A percentile compares a stretch with the other conserved stretches of the same genome.
phyloP scores from a whole-genome alignment of 2,113 vertebrate genomes.

The Xiphophorus couchianus region DNA sequence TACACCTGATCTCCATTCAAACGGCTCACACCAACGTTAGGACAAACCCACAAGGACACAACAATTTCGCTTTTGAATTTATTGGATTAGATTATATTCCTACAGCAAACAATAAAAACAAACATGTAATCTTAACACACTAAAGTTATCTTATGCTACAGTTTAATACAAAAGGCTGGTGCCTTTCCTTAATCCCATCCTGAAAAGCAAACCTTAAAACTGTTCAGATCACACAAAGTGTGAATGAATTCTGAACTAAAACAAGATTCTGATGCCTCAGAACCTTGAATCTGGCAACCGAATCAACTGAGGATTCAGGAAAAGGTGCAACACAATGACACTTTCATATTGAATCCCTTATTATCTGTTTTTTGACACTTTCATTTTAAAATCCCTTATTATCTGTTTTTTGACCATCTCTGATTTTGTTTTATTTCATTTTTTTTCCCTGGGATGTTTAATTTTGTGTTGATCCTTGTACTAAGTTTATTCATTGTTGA shows the following conservation, averaged over 20 bases:
- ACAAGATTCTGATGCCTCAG: neutral
- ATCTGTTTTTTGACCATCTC: too few species aligned
- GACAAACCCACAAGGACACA: slow-evolving; percentile 69
- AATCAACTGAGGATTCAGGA: neutral
- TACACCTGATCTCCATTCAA: neutral
- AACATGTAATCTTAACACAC: slow-evolving; percentile 44
- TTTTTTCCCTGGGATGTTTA: too few species aligned
- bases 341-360: too few species aligned
- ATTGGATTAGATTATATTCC: slow-evolving; percentile 61
- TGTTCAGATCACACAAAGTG: neutral
- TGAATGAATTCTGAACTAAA: neutral
- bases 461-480: too few species aligned
- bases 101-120: slow-evolving; percentile 53
- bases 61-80: slow-evolving; percentile 55
- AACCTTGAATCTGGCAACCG: too few species aligned
- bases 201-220: slow-evolving; percentile 72
- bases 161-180: slow-evolving; percentile 45
- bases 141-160: slow-evolving; percentile 45
- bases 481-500: too few species aligned
- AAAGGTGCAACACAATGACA: slow-evolving; percentile 10
- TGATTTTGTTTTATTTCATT: neutral
- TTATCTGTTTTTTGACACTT: too few species aligned
- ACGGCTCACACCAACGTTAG: neutral
- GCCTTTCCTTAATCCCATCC: slow-evolving; percentile 82
- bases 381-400: too few species aligned